Base-by-base conservation (phyloP, 2,797 vertebrate species). In the Poeciliopsis paucimaculata region DNA sequence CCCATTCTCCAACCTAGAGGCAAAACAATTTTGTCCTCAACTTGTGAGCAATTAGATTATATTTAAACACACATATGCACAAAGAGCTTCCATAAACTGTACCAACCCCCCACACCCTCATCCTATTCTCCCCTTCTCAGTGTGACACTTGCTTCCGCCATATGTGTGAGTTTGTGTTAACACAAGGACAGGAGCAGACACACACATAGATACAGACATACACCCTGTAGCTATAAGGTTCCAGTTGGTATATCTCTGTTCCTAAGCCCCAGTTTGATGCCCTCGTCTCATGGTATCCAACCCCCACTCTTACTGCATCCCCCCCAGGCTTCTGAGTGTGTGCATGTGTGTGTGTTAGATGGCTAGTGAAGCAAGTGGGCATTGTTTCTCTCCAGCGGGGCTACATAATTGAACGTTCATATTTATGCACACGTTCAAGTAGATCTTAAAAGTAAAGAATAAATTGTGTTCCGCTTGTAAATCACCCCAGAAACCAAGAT, bases 231-330 rank as follows among this genome's bases (percentile, higher is more conserved):
- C 91, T 92, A 92, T 92, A 91, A 92, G 91, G 93, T 94, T 94
- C 92, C 92, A 93, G 93, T 93, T 94, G 91, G 93, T 94, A 93
- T 94, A 94, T 92, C 92, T 94, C 91, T 90, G 91, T 94, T 88
- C 94, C 90, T 93, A 94, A 94, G 91, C 92, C 87, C 91, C 89
- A 92, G 92, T 94, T 92, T 93, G 93, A 94, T 94, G 94, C 94
- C 93, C 94, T 87, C 91, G 88, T 91, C 94, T 94, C 90, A 90
- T 93, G 91, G 93, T 93, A 94, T 94, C 93, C 93, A 94, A 93
- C 93, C 93, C 93, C 93, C 94, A 91, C 93, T 93, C 91, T 89
- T 86, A 91, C 89, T 91, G 90, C 92, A 93, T 92, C 83, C 91
- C 94, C 68, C 92, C 80, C 86, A 87, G 92, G 92, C 91, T 49